Evolutionary conservation across 2,888 invertebrate species (phyloP), one percentile per base, ranked within the genome.

Genomic region (Dioctria rufipes): DNA sequence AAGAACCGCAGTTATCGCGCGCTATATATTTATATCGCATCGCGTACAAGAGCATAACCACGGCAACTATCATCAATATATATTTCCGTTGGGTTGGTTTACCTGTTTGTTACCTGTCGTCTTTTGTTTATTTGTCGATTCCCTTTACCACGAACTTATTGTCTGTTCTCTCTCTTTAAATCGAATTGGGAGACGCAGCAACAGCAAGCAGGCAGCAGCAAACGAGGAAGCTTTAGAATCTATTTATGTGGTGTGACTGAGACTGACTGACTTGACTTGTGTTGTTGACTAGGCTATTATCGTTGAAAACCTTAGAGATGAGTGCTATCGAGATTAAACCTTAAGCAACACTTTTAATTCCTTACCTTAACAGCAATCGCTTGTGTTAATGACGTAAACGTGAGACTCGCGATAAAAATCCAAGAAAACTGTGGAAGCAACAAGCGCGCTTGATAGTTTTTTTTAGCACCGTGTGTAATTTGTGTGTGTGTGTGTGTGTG

Each of bases 371-470:
- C 60, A 58, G 43, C 73, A 40, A 49, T 71, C 58, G 73, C 49
- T 40, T 39, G 58, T 42, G 58, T 60, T 75, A 75, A 75, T 75
- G 73, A 75, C 73, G 73, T 60, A 75, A 75, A 75, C 73, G 73
- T 75, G 73, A 75, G 73, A 75, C 60, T 58, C 73, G 60, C 42
- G 42, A 43, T 75, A 75, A 43, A 75, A 75, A 75, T 60, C 73
- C 13, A 25, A 75, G 73, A 75, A 75, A 75, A 75, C 60, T 75
- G 25, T 25, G 73, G 60, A 75, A 75, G 73, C 73, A 58, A 73
- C 49, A 49, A 67, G 49, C 25, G 25, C 25, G 25, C n/a, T 25
- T 37, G 3, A 40, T 43, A 0, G 67, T 67, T 67, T 25, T 25
- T 25, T 25, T 25, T 25, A 25, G 25, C 25, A 37, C 67, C 49